These are phyloP conservation scores for Phortica variegata DNA, from an alignment of 1,140 invertebrate genomes.

Conservation along the genomic window DNA sequence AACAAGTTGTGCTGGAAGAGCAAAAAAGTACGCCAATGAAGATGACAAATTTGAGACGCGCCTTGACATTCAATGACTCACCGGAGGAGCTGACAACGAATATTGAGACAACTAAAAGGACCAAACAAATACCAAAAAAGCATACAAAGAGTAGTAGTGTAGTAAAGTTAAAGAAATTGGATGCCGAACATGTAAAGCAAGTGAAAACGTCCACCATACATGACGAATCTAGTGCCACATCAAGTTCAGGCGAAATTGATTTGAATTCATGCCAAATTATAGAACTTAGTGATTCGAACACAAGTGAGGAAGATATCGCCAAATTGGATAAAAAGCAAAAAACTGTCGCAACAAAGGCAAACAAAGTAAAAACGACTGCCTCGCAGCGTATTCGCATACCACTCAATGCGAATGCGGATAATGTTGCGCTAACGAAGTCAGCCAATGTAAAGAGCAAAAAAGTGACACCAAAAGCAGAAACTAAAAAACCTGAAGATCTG, in stretches of 20 bases:
- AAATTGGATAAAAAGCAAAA: not conserved
- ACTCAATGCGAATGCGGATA: too few species aligned
- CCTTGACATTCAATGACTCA: constrained; percentile 23
- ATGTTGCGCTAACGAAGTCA: constrained; percentile 1
- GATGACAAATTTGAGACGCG: constrained; percentile 7
- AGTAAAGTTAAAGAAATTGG: constrained; percentile 8
- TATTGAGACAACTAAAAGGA: not conserved
- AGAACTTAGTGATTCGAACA: constrained; percentile 21
- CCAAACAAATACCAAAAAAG: constrained; percentile 8
- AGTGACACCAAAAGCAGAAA: too few species aligned
- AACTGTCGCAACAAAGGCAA: not conserved
- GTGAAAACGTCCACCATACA: constrained; percentile 5
- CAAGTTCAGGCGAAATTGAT: constrained; percentile 7
- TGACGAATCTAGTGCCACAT: not conserved
- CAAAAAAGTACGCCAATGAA: not conserved
- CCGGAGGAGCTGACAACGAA: constrained; percentile 15
- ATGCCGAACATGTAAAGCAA: constrained; percentile 3
- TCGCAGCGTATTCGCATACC: constrained; percentile 1
- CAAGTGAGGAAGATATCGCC: too few species aligned
- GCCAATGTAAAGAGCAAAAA: not conserved
- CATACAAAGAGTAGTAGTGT: constrained; percentile 21
- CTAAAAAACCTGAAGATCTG: too few species aligned
- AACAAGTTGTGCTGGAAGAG: constrained; percentile 19
- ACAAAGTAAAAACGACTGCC: not conserved
- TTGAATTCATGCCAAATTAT: constrained; percentile 34